Percentiles rank a stretch among this genome's conserved stretches.
These are phyloP conservation scores for Matsumurasca onukii DNA, from an alignment of 1,140 invertebrate species.

Conservation along the genomic window DNA sequence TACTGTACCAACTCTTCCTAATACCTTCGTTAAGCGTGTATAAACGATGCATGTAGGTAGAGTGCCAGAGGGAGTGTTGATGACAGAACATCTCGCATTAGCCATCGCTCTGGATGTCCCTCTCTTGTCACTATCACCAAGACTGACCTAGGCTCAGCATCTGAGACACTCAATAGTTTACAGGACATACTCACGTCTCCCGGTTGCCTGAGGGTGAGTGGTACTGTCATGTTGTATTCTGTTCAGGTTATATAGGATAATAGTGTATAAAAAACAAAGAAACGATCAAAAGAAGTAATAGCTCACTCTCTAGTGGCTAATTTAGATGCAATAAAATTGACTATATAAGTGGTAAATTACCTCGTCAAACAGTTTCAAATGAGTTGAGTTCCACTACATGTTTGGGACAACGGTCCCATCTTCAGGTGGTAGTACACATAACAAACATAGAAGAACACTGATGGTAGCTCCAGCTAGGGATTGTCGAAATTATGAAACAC, in stretches of 20 bases:
- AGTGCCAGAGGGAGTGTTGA: slow-evolving; percentile 64
- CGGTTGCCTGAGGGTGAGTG: slow-evolving; percentile 61
- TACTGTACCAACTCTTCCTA: too few relatives aligned
- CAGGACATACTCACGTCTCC: slow-evolving; percentile 61
- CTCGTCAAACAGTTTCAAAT: too few relatives aligned
- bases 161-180: slow-evolving; percentile 58
- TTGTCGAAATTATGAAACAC: too few relatives aligned
- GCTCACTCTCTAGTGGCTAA: background rate
- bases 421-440: too few relatives aligned
- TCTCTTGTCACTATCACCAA: slow-evolving; percentile 88
- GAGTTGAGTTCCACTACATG: too few relatives aligned
- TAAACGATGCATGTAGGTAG: slow-evolving; percentile 88
- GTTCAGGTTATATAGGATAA: background rate
- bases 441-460: too few relatives aligned
- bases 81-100: slow-evolving; percentile 81
- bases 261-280: background rate
- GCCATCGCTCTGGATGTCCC: slow-evolving; percentile 84
- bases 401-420: too few relatives aligned
- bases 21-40: too few relatives aligned
- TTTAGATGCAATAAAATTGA: too few relatives aligned
- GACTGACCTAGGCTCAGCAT: slow-evolving; percentile 71
- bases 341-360: too few relatives aligned
- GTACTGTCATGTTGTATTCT: background rate
- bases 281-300: background rate
- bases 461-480: too few relatives aligned